Conservation (phyloP, 1,140 invertebrate species). For the Phymastichus coffea region DNA sequence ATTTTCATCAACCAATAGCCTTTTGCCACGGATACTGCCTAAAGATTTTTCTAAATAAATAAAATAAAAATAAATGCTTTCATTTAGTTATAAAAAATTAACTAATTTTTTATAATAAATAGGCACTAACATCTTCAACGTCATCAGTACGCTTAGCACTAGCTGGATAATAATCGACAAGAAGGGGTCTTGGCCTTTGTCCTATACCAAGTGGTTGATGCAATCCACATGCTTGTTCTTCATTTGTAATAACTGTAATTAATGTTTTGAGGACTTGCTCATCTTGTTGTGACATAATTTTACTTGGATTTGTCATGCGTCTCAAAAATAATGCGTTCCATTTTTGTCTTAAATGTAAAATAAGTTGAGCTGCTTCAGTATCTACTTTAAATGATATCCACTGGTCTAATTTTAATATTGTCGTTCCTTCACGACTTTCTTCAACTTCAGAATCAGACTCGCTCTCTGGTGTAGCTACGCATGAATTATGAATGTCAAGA, state of each 20-base stretch:
- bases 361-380: slow-evolving; percentile 65
- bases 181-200: slow-evolving; percentile 70
- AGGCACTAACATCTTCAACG: too few species aligned
- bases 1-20: too few species aligned
- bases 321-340: slow-evolving; percentile 75
- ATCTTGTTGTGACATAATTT: slow-evolving; percentile 66
- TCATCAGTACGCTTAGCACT: slow-evolving; percentile 48
- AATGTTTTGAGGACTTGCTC: slow-evolving; percentile 71
- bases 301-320: slow-evolving; percentile 70
- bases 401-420: slow-evolving; percentile 71
- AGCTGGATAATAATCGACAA: slow-evolving; percentile 58
- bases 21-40: too few species aligned
- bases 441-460: slow-evolving; percentile 66
- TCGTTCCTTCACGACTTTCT: slow-evolving; percentile 63
- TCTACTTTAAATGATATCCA: slow-evolving; percentile 78
- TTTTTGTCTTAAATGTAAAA: slow-evolving; percentile 74
- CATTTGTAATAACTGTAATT: slow-evolving; percentile 68
- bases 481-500: too few species aligned
- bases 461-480: slow-evolving; percentile 48
- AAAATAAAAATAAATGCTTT: too few species aligned
- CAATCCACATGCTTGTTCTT: slow-evolving; percentile 71
- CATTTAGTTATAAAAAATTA: too few species aligned
- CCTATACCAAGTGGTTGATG: slow-evolving; percentile 76
- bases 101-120: too few species aligned
- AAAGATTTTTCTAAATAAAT: too few species aligned